Base-by-base conservation (phyloP, 1,140 invertebrate species). In the Zaprionus gabonicus region DNA sequence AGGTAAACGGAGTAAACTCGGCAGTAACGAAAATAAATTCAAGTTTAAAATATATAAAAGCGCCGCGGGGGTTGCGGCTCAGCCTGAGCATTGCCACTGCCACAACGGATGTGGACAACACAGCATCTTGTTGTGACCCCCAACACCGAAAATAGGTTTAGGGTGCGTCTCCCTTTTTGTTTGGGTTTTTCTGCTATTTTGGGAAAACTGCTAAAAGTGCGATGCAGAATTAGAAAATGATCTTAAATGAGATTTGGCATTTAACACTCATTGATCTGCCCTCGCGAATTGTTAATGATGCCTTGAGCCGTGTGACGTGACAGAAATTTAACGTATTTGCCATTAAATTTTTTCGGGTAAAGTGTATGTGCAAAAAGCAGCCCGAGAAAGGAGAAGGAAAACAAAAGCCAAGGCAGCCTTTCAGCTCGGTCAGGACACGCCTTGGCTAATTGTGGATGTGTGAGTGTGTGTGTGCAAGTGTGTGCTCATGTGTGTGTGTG, bases 1-100 rank as follows among this genome's bases (percentile, higher is more conserved):
- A 36, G 51, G 4, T 44, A 44, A 44, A 17, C 34, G 36, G 57
- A n/a, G 31, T 57, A 38, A 74, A 51, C 59, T 73, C 49, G 76
- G 38, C 59, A 72, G 74, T 82, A 74, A 84, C 83, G 71, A 73
- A 87, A 87, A 87, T 88, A 87, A 78, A 87, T 88, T 81, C 68
- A 58, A 53, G 75, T 76, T 87, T 88, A 77, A 86, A 83, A 76
- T 76, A 76, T 60, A 34, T 34, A 34, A 70, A 74, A 66, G 51
- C 34, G 62, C 53, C 62, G 38, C 28, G 59, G 70, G 72, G 80
- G 83, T 63, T 80, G 69, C 28, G 58, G 64, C 12, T 55, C 3
- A 10, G 31, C 31, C 31, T 10, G 31, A 34, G 31, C 31, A 34
- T 3, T 10, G 31, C 31, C 31, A 34, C 31, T 10, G 31, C 31